A percentile compares a stretch with the other conserved stretches of the same genome.
Conservation (phyloP, 1,140 invertebrate genomes). For the Babylonia areolata region DNA sequence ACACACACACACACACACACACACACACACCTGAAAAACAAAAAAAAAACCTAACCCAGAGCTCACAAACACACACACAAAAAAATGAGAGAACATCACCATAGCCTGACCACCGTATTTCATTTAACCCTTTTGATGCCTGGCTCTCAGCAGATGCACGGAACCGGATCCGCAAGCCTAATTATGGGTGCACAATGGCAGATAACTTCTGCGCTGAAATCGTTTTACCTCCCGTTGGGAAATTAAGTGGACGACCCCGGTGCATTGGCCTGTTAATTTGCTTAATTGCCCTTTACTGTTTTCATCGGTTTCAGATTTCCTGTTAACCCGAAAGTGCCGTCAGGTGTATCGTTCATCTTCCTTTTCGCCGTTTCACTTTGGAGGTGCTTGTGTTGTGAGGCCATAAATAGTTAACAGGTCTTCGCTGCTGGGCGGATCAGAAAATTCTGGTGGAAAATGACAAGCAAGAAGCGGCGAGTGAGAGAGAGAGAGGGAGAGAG, state of each 20-base stretch:
- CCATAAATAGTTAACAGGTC: background rate
- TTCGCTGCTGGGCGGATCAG: background rate
- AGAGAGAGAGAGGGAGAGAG: constrained; percentile 22
- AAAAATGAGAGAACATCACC: no score
- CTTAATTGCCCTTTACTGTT: constrained; percentile 7
- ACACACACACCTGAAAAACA: no score
- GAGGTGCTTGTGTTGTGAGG: background rate
- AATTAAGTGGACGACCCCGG: constrained; percentile 21
- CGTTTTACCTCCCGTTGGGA: constrained; percentile 30
- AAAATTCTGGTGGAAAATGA: background rate
- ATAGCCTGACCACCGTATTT: no score
- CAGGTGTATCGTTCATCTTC: background rate
- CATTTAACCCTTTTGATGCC: no score
- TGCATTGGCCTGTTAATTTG: background rate
- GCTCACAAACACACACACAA: no score
- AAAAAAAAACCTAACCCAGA: no score
- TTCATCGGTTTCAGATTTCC: background rate
- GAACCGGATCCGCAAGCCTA: background rate
- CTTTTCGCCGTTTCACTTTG: background rate
- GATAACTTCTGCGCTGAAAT: constrained; percentile 3
- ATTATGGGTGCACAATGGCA: constrained; percentile 7
- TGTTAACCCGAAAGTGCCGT: background rate
- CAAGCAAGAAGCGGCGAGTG: no score
- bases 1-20: no score
- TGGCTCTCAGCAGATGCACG: no score